These are phyloP conservation scores for Orthosia gothica DNA, from an alignment of 2,888 invertebrate genomes.

Conservation along the genomic window DNA sequence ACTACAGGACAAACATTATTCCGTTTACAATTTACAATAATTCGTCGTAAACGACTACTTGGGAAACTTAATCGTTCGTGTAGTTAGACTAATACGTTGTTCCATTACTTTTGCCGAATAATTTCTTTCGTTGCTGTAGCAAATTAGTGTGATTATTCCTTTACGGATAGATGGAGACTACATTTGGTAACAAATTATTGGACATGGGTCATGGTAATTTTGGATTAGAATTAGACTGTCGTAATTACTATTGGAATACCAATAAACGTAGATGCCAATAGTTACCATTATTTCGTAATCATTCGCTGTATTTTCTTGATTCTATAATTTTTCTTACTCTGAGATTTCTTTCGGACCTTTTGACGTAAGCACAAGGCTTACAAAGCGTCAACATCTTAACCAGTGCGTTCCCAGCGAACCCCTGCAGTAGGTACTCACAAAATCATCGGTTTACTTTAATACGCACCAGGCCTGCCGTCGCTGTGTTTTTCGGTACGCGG, in stretches of 20 bases:
- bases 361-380: too few relatives aligned
- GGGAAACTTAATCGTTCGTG: constrained; percentile 39
- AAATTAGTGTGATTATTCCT: constrained; percentile 19
- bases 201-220: not conserved
- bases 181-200: not conserved
- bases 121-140: constrained; percentile 30
- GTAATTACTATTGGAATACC: not conserved
- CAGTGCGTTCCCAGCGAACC: too few relatives aligned
- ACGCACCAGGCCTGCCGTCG: too few relatives aligned
- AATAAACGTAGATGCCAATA: too few relatives aligned
- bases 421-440: too few relatives aligned
- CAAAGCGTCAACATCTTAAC: too few relatives aligned
- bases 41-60: constrained; percentile 48
- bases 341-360: too few relatives aligned
- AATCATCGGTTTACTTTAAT: too few relatives aligned
- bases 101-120: constrained; percentile 39
- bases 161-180: not conserved
- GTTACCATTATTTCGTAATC: too few relatives aligned
- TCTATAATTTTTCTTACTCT: too few relatives aligned
- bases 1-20: constrained; percentile 32
- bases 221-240: not conserved
- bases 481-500: too few relatives aligned
- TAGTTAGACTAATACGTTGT: constrained; percentile 49
- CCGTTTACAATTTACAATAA: constrained; percentile 53
- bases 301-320: too few relatives aligned